A percentile compares a stretch with the other conserved stretches of the same genome.
Conservation (phyloP, 2,113 vertebrate species). For the Pelvicachromis taeniatus region DNA sequence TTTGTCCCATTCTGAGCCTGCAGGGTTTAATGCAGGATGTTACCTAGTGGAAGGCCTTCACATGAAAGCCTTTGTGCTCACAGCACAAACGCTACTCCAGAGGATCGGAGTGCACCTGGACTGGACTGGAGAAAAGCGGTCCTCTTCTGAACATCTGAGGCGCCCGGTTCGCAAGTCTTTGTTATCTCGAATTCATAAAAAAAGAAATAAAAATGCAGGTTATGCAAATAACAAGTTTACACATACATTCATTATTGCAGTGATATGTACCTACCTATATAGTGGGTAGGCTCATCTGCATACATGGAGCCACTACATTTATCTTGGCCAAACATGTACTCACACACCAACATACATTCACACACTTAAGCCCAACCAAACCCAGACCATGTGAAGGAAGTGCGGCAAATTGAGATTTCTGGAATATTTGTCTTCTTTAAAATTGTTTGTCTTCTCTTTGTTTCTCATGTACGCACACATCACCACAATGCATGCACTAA, state of each 20-base stretch:
- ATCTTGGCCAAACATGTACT: background rate
- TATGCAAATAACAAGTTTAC: background rate
- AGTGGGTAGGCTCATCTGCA: background rate
- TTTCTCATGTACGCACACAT: background rate
- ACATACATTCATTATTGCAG: background rate
- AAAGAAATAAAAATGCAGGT: background rate
- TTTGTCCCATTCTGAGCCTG: background rate
- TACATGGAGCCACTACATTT: background rate
- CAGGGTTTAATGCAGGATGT: background rate
- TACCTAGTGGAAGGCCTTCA: background rate
- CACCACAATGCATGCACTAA: background rate
- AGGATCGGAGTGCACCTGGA: fast-evolving
- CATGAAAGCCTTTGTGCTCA: background rate
- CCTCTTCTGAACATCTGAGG: background rate
- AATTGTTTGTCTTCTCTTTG: background rate
- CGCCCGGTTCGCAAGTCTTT: background rate
- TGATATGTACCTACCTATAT: background rate
- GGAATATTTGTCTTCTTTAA: background rate
- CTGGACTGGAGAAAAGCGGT: background rate
- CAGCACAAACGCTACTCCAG: background rate
- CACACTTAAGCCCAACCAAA: background rate
- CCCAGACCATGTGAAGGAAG: background rate
- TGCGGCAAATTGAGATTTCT: background rate
- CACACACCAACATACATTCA: background rate
- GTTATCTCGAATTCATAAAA: background rate